Evolutionary conservation across 2,888 invertebrate genomes (phyloP).

Genomic region (Leucophenga maculata): DNA sequence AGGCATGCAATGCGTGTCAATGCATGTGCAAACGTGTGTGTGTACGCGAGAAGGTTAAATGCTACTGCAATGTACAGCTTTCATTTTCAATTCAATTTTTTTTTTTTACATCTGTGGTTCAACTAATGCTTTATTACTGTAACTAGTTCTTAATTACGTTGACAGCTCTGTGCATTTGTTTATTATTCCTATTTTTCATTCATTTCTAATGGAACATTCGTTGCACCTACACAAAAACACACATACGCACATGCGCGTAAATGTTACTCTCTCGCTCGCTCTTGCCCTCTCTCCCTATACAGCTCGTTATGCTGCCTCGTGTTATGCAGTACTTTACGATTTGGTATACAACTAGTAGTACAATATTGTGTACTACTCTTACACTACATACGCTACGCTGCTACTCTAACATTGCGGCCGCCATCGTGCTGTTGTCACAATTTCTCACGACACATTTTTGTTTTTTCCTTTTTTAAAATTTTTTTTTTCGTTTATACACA

Average conservation of each 20-base stretch:
- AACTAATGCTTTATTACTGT: too few species aligned
- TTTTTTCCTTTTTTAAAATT: too few species aligned
- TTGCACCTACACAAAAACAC: background rate
- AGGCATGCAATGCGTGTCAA: too few species aligned
- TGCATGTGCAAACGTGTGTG: background rate
- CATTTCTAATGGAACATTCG: too few species aligned
- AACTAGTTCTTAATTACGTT: background rate
- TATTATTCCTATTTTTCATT: background rate
- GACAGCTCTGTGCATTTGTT: constrained; percentile 5
- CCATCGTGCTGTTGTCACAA: too few species aligned
- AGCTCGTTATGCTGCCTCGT: background rate
- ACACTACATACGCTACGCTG: too few species aligned
- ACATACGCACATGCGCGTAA: background rate
- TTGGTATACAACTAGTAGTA: too few species aligned
- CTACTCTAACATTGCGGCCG: too few species aligned
- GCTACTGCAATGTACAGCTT: background rate
- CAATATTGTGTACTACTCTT: too few species aligned
- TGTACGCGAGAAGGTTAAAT: background rate
- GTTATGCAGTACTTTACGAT: background rate
- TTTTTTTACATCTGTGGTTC: background rate
- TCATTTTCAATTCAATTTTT: background rate
- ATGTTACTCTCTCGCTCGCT: background rate
- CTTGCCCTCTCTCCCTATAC: background rate
- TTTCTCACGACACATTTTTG: too few species aligned
- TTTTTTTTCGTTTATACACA: too few species aligned